Evolutionary conservation across 2,113 vertebrate genomes (phyloP), one percentile per base, ranked within the genome.

Genomic region (Rhabdomys dilectus): DNA sequence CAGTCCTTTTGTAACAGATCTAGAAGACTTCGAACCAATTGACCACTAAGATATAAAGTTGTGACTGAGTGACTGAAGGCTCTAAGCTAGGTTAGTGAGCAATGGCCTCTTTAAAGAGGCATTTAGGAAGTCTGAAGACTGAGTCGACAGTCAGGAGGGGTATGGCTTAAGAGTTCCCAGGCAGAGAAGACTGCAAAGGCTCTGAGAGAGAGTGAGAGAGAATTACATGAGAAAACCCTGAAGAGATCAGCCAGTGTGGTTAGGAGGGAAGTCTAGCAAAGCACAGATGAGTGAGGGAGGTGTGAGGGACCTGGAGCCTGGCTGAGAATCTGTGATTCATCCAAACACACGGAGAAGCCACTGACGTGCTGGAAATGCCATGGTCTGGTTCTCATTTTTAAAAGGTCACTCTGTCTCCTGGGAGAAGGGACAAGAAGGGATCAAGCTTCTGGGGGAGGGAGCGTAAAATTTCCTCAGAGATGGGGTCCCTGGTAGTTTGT

Each of bases 361-460:
- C 34, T 7, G 60, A 60, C 45, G 39, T 51, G 9, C 0, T 39
- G 29, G 53, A 62, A 58, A 87, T 17, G 9, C 64, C n/a, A 58
- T 0, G 42, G 77, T n/a, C 45, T 82, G 26, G 21, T 75, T 89
- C 60, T 72, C 21, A 29, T 21, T 80, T 81, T 91, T 62, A 58
- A 45, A 93, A 94, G 51, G 48, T 88, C 62, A 64, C 31, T 77
- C 22, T 92, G 70, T 42, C 51, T 95, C 21, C 21, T 42, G 81
- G 31, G 72, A 89, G 36, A 86, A 72, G 68, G n/a, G 60, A 31
- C 51, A 87, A 88, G 89, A 58, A 91, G 26, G 4, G 17, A 45
- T 29, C 58, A 19, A 84, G 80, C 80, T 84, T 60, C 39, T 24
- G 56, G 53, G 22, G 56, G n/a, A 60, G 80, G 56, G 56, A 62